phyloP scores from a whole-genome alignment of 2,113 vertebrate species.

The Erythrocercus mccallii region DNA sequence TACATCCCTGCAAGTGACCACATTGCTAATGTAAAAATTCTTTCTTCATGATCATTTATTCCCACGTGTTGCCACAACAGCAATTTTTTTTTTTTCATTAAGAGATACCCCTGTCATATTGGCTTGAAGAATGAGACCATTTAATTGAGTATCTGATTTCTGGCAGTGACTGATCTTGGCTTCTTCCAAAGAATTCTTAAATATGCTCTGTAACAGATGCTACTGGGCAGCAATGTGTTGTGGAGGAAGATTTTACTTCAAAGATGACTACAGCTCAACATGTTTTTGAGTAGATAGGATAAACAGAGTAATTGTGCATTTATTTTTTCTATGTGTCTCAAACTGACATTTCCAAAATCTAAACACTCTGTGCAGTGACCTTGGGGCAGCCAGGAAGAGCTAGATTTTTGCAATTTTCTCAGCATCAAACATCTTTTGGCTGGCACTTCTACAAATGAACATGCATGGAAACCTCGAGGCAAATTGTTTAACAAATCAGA shows the following conservation, averaged over 20 bases:
- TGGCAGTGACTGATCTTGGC: not conserved
- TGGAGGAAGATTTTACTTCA: not conserved
- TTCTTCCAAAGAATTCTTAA: not conserved
- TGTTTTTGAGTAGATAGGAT: not conserved
- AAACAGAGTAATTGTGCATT: not conserved
- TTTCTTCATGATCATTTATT: not conserved
- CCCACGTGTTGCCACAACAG: not conserved
- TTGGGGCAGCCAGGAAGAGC: not conserved
- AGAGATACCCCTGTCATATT: not conserved
- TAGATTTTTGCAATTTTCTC: not conserved
- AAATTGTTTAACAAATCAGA: not conserved
- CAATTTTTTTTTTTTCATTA: not conserved
- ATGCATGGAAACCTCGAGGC: not conserved
- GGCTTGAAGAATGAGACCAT: not conserved
- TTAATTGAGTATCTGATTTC: constrained; percentile 24
- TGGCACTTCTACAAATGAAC: not conserved
- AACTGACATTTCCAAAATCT: not conserved
- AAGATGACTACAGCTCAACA: not conserved
- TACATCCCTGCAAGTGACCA: not conserved
- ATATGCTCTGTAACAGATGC: not conserved
- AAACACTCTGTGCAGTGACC: not conserved
- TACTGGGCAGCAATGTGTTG: constrained; percentile 5
- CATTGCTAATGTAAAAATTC: not conserved
- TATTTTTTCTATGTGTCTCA: not conserved
- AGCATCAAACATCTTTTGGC: not conserved